phyloP scores from a whole-genome alignment of 30 jellyfish, hydroid and myxozoan species.

The Pelagia noctiluca region DNA sequence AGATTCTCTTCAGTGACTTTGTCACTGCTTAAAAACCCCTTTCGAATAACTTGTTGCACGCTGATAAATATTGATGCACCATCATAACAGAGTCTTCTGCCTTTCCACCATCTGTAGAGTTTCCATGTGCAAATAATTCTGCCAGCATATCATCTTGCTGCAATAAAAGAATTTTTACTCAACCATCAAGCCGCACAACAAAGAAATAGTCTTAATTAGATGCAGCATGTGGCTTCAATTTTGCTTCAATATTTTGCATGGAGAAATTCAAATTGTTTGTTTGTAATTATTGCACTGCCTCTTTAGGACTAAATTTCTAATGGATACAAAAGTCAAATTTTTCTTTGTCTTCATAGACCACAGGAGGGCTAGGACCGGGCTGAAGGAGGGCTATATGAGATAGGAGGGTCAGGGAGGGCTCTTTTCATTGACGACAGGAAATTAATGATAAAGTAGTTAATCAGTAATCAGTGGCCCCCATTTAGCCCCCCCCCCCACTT shows the following conservation, averaged over 20 bases:
- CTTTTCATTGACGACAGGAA: background rate
- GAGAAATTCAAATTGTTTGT: background rate
- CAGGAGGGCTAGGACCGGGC: conserved; percentile 1
- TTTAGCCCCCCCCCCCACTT: conserved; percentile 17
- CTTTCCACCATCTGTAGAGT: conserved; percentile 4
- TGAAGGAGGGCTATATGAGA: conserved; percentile 4
- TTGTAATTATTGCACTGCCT: background rate
- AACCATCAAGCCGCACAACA: conserved; percentile 4
- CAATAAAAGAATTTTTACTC: background rate
- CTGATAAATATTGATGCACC: conserved; percentile 1
- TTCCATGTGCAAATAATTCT: background rate
- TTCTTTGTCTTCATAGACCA: background rate
- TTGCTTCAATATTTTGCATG: background rate
- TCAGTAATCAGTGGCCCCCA: background rate
- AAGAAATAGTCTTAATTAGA: background rate
- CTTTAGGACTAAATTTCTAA: conserved; percentile 1
- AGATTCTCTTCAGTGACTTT: conserved; percentile 5
- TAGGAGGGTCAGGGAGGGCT: conserved; percentile 3
- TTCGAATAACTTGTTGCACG: conserved; percentile 6
- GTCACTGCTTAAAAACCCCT: background rate
- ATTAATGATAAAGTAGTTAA: background rate
- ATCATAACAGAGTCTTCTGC: background rate
- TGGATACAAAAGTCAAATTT: background rate
- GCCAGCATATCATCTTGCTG: conserved; percentile 8
- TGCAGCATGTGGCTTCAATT: conserved; percentile 1